A percentile compares a stretch with the other conserved stretches of the same genome.
Evolutionary conservation across 1,140 invertebrate genomes (phyloP).

Genomic region (Palaemon carinicauda): DNA sequence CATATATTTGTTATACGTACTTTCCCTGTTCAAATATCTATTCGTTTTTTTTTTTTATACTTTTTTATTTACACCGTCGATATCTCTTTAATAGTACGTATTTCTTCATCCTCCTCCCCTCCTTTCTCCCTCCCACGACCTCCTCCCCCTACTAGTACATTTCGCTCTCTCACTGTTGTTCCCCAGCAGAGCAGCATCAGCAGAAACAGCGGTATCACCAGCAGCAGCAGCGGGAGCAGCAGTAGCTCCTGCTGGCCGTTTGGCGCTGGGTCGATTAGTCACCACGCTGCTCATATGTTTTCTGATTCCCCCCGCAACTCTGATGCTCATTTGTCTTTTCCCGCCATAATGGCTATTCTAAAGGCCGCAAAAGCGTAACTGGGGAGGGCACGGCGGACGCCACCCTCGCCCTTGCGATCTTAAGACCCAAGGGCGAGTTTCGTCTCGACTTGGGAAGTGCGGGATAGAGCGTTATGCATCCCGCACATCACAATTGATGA

Average conservation of each 20-base stretch:
- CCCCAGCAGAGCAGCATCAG: not conserved
- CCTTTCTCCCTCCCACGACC: not conserved
- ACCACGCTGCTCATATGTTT: conserved; percentile 57
- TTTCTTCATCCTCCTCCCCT: not conserved
- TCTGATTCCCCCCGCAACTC: conserved; percentile 57
- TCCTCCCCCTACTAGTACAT: not conserved
- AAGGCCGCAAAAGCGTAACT: conserved; percentile 41
- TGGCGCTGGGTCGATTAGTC: conserved; percentile 48
- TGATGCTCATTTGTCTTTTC: conserved; percentile 58
- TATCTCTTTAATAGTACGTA: not conserved
- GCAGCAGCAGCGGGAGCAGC: not conserved
- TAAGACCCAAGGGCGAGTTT: not conserved
- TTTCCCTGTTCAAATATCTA: not conserved
- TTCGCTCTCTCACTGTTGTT: not conserved
- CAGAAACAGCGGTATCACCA: not conserved
- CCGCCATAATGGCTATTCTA: conserved; percentile 56
- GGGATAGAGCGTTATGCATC: conserved; percentile 6
- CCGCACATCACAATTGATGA: conserved; percentile 52
- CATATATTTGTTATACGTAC: not conserved
- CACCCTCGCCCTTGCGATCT: not conserved
- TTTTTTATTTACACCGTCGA: not conserved
- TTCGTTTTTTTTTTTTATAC: not conserved
- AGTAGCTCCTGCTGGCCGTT: not conserved
- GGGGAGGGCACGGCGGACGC: not conserved
- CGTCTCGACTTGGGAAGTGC: not conserved